Evolutionary conservation across 2,113 vertebrate genomes (phyloP).

Genomic region (Gallinago paraguaiae): DNA sequence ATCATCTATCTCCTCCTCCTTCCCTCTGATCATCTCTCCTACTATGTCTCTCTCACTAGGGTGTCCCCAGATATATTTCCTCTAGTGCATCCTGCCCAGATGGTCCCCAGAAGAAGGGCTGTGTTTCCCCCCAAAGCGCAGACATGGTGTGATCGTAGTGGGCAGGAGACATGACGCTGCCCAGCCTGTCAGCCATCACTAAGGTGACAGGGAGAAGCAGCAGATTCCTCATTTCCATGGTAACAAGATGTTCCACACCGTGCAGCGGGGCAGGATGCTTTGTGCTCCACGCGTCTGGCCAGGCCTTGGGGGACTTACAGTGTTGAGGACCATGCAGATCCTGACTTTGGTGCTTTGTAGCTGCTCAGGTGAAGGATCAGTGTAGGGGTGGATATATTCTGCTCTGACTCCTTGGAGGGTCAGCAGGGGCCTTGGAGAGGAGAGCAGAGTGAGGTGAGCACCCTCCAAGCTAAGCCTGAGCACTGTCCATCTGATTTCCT

Average conservation of each 20-base stretch:
- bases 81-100: neutral
- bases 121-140: neutral
- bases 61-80: neutral
- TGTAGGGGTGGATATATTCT: neutral
- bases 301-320: too few species aligned
- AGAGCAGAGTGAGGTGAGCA: neutral
- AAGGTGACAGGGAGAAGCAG: neutral
- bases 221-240: neutral
- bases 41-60: neutral
- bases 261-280: neutral
- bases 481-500: neutral
- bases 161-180: neutral
- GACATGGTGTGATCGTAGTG: neutral
- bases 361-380: neutral
- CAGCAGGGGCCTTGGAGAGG: neutral
- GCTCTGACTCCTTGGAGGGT: neutral
- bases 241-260: neutral
- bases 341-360: neutral
- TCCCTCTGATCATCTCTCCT: neutral
- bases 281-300: rapidly evolving
- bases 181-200: neutral
- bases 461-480: neutral
- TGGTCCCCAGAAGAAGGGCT: neutral
- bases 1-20: neutral
- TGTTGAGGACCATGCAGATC: neutral